Base-by-base conservation (phyloP, 2,888 invertebrate genomes). In the Aspidiotus destructor region DNA sequence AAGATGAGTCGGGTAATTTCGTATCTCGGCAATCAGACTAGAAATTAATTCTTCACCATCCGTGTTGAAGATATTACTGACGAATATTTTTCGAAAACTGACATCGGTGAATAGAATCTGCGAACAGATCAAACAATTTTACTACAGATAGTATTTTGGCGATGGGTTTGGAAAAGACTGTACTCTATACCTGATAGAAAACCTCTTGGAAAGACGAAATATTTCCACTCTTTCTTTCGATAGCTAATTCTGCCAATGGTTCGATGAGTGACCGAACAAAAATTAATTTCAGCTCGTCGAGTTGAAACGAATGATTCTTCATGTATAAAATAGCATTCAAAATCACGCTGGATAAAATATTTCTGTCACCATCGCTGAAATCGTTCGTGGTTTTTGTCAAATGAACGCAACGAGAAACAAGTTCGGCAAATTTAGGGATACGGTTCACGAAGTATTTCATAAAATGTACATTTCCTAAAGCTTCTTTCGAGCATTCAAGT, bases 401-500 rank as follows among this genome's bases (percentile, higher is more conserved):
- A 13, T 58, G 28, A 13, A 58, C n/a, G 1, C 41, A 13, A 28
- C 40, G 40, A 13, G 58, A 57, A 10, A 65, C 10, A 16, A 65
- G 17, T 58, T 65, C 57, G 1, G 58, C 44, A 41, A 65, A 41
- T 48, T 60, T 48, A 1, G 57, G 17, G 7, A 60, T 28, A 53
- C 61, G 57, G n/a, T 60, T 44, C 2, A 61, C 28, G n/a, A 68
- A 68, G 17, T 68, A 54, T 53, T 60, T 60, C 53, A 48, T 16
- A 16, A 68, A 68, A 68, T 61, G 60, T 8, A 41, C 16, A 11
- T 40, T 61, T 28, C 53, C 48, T 28, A 68, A n/a, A 10, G 61
- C 15, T 13, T 60, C 61, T 15, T 28, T 2, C 16, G 48, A 60
- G 8, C 52, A 68, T 11, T 68, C 68, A 28, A 68, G 41, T 13